These are phyloP conservation scores for Chamaetylas fuelleborni DNA, from an alignment of 2,113 vertebrate genomes.

Conservation along the genomic window DNA sequence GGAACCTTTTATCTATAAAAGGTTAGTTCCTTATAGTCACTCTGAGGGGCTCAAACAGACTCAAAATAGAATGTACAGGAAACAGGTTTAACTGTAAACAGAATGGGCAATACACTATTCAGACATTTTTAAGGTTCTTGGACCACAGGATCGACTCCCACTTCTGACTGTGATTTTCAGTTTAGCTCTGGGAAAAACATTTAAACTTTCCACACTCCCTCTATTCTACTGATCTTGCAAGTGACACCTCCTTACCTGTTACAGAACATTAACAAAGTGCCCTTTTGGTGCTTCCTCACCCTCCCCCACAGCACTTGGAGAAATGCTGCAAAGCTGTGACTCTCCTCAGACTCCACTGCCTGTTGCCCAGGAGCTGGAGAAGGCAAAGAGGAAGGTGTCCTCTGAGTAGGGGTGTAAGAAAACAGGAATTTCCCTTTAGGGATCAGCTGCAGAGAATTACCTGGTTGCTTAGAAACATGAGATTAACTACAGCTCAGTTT, in stretches of 20 bases:
- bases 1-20: not conserved
- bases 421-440: conserved; percentile 38
- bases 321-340: not conserved
- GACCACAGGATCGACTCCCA: not conserved
- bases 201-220: not conserved
- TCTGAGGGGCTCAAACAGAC: not conserved
- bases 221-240: not conserved
- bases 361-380: not conserved
- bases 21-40: not conserved
- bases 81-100: not conserved
- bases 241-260: not conserved
- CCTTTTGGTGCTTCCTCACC: not conserved
- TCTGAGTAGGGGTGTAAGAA: not conserved
- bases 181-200: not conserved
- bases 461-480: conserved; percentile 62
- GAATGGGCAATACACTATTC: not conserved
- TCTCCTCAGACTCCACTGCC: not conserved
- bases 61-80: not conserved
- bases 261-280: not conserved
- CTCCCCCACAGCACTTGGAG: not conserved
- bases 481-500: conserved; percentile 44
- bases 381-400: not conserved
- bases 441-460: conserved; percentile 36
- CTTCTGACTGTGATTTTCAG: not conserved
- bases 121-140: not conserved